Conservation (phyloP, 2,797 vertebrate genomes). For the Sebastes matsubarae region DNA sequence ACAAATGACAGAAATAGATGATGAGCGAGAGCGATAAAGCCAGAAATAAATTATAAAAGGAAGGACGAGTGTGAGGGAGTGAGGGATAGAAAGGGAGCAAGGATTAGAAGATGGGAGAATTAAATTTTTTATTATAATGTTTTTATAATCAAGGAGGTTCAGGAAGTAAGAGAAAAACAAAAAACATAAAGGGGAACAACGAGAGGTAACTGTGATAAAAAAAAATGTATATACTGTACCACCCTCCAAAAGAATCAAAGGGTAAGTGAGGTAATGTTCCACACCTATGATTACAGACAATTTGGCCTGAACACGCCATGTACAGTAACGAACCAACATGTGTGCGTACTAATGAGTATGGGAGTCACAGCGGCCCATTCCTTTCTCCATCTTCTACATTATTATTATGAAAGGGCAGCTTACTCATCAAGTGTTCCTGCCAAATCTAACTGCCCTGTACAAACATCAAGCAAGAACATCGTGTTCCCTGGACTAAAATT, state of each 20-base stretch:
- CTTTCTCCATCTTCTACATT: conserved; percentile 27
- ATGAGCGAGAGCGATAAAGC: neutral
- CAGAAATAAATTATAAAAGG: conserved; percentile 2
- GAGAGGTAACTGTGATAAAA: neutral
- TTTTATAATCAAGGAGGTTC: conserved; percentile 6
- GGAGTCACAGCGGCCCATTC: conserved; percentile 31
- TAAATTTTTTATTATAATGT: neutral
- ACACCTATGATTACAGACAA: conserved; percentile 76
- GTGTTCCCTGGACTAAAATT: conserved; percentile 34
- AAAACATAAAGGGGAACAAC: neutral
- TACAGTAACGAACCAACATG: conserved; percentile 2
- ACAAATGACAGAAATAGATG: conserved; percentile 48
- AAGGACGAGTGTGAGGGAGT: neutral
- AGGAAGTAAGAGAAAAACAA: conserved; percentile 9
- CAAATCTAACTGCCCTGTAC: conserved; percentile 23
- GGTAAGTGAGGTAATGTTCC: conserved; percentile 53
- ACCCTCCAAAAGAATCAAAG: conserved; percentile 56
- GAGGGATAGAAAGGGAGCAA: neutral
- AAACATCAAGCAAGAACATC: conserved; percentile 28
- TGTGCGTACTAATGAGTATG: conserved; percentile 23
- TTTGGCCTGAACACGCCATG: conserved; percentile 66
- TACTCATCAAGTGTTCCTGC: conserved; percentile 40
- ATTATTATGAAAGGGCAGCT: conserved; percentile 32
- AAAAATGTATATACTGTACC: neutral
- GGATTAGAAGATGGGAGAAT: neutral